Percentiles rank a stretch among this genome's conserved stretches.
phyloP scores from a whole-genome alignment of 2,888 invertebrate species.

The Aporophyla nigra region DNA sequence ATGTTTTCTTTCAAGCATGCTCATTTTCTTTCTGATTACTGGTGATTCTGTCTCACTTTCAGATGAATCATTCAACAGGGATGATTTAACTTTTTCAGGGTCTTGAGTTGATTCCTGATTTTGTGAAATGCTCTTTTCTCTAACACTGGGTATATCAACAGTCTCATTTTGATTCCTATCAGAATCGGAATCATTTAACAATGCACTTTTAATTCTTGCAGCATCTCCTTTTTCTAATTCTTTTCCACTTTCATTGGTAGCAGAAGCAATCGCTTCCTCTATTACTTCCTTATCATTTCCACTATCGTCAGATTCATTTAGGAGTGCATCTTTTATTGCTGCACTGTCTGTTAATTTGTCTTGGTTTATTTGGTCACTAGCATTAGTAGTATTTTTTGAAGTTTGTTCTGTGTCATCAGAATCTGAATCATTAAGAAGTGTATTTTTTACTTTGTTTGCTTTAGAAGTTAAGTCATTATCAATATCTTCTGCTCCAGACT shows the following conservation, averaged over 20 bases:
- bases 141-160: neutral
- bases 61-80: constrained; percentile 71
- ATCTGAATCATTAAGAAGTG: constrained; percentile 65
- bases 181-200: constrained; percentile 61
- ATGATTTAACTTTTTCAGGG: constrained; percentile 60
- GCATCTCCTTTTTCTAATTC: constrained; percentile 28
- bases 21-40: constrained; percentile 62
- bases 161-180: constrained; percentile 32
- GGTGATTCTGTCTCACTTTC: constrained; percentile 63
- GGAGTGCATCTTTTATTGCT: constrained; percentile 49
- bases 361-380: constrained; percentile 1
- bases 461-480: constrained; percentile 33
- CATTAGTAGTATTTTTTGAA: constrained; percentile 9
- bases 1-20: constrained; percentile 75
- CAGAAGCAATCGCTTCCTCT: neutral
- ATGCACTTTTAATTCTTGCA: constrained; percentile 58
- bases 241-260: constrained; percentile 9
- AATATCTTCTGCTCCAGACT: constrained; percentile 69
- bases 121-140: constrained; percentile 8
- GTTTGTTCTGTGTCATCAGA: constrained; percentile 38
- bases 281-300: neutral
- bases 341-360: constrained; percentile 33
- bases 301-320: constrained; percentile 55
- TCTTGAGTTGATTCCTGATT: constrained; percentile 28
- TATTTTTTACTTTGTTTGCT: constrained; percentile 53